Base-by-base conservation (phyloP, 2,888 invertebrate species). In the Mayetiola destructor region DNA sequence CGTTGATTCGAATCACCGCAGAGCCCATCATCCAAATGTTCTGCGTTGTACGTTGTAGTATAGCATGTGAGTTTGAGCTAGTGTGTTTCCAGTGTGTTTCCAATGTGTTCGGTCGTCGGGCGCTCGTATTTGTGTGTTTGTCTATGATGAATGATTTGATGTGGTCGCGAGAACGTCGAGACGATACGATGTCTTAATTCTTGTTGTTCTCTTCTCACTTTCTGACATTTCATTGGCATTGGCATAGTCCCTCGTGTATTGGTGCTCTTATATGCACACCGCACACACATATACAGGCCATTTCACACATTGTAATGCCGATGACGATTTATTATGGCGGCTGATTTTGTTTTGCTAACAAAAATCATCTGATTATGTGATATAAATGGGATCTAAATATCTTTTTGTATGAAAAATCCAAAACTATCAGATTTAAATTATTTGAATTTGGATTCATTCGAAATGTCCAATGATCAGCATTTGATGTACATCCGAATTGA, bases 241-340 rank as follows among this genome's bases (percentile, higher is more conserved):
- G 2, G 4, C 14, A 27, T 2, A n/a, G 48, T 27, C n/a, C 16
- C 10, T 48, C n/a, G n/a, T n/a, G n/a, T n/a, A n/a, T n/a, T n/a
- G n/a, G n/a, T n/a, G n/a, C 27, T 48, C 48, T 27, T 5, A 6
- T 27, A 27, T 8, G 27, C 48, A 6, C 6, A 23, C 21, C 20
- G n/a, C 27, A 12, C 3, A 27, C 27, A n/a, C 12, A 21, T 12
- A 6, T 16, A 37, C 37, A 6, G 3, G 37, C 37, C 12, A 9
- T n/a, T 12, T 4, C 37, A 14, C 37, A 37, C 5, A 3, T 37
- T 37, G 27, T 23, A 48, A 48, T 48, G 48, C 48, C 48, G 27
- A 48, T 48, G 48, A 48, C 48, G 48, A 27, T 48, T 48, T 48
- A 48, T 48, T 48, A 48, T 48, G 48, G 48, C 48, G 48, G 48